These are phyloP conservation scores for Phthorimaea operculella DNA, from an alignment of 1,140 invertebrate genomes.

Conservation along the genomic window DNA sequence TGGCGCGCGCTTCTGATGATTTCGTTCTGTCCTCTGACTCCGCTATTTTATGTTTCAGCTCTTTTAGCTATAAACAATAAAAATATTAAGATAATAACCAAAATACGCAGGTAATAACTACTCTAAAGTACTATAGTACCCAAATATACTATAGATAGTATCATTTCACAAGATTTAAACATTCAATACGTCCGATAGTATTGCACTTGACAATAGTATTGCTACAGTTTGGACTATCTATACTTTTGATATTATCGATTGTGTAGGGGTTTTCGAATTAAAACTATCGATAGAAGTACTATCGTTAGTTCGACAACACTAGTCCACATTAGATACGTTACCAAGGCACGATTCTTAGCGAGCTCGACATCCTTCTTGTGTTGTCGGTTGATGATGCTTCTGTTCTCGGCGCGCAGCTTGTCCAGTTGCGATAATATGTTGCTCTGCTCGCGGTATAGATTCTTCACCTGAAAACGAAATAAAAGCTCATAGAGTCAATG, in stretches of 20 bases:
- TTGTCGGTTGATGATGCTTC: constrained; percentile 41
- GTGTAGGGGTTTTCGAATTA: too few species aligned
- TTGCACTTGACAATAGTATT: too few species aligned
- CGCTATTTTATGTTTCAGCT: constrained; percentile 49
- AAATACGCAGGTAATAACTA: too few species aligned
- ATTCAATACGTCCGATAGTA: too few species aligned
- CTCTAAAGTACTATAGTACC: too few species aligned
- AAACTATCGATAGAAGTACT: too few species aligned
- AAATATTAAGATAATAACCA: background rate
- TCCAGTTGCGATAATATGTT: constrained; percentile 40
- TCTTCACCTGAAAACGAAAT: constrained; percentile 31
- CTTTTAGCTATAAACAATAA: constrained; percentile 23
- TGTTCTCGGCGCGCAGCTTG: constrained; percentile 41
- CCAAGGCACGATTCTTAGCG: background rate
- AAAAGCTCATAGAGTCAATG: background rate
- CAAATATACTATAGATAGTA: too few species aligned
- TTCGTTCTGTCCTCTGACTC: constrained; percentile 57
- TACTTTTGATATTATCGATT: too few species aligned
- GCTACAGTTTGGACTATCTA: too few species aligned
- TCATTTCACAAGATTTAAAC: too few species aligned
- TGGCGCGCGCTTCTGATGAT: constrained; percentile 56
- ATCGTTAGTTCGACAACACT: too few species aligned
- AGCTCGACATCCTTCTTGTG: constrained; percentile 26
- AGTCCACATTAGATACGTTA: too few species aligned
- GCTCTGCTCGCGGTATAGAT: constrained; percentile 48